Evolutionary conservation across 2,797 vertebrate genomes (phyloP), one percentile per base, ranked within the genome.

Genomic region (Taeniopygia guttata): DNA sequence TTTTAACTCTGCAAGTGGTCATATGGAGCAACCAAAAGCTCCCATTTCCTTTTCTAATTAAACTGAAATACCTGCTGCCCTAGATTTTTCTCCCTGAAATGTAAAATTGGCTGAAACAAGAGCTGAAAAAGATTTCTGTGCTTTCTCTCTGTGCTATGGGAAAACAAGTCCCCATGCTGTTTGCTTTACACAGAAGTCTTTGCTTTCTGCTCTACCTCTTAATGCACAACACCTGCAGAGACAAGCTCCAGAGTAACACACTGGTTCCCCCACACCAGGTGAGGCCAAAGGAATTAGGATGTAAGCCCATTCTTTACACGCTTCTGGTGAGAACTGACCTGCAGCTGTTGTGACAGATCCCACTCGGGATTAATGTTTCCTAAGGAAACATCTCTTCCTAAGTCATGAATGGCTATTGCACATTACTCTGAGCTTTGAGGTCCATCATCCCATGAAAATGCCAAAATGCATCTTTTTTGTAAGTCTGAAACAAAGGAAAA

Each of bases 11-110:
- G 11, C 16, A 69, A 66, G 29, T 56, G 42, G 13, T 74, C 51
- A 68, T 48, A 22, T 34, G 10, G 22, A 72, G 36, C 25, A 74
- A 69, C 2, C 1, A 13, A 52, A 92, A 67, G 1, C 14, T 85
- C 52, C 59, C 3, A 45, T 73, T 77, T 80, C 22, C 10, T 48
- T 75, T 86, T 76, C 43, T 58, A 81, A 88, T 42, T 48, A 84
- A 87, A 13, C 6, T 62, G 49, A 84, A 89, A 81, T 84, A 87
- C 9, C 23, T 70, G 10, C 6, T 40, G 11, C 11, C n/a, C 25
- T 78, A 86, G 45, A 40, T 64, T 90, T 92, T 81, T 56, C 27
- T 68, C 20, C 30, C 30, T 93, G 63, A 89, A 84, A 77, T 56
- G 9, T 3, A 80, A 80, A 92, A 84, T 27, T 29, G 7, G 4